Evolutionary conservation across 1,140 invertebrate species (phyloP).

Genomic region (Octopus sinensis): DNA sequence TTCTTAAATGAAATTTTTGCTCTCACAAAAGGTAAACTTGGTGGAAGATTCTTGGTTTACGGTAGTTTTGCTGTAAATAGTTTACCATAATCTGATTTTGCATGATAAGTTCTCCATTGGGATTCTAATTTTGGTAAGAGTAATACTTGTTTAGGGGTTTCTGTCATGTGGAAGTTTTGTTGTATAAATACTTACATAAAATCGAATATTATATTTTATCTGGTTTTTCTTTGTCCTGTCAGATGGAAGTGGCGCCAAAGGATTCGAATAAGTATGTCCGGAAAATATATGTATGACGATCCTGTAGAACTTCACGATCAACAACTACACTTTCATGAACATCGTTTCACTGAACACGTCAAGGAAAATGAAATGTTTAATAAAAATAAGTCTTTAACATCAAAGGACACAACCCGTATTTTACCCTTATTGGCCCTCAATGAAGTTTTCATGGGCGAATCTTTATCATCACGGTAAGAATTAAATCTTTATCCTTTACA

Average conservation of each 20-base stretch:
- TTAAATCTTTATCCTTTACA: too few species aligned
- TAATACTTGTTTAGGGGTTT: too few species aligned
- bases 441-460: slow-evolving; percentile 95
- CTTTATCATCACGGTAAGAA: slow-evolving; percentile 73
- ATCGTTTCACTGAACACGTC: slow-evolving; percentile 61
- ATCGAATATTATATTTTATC: too few species aligned
- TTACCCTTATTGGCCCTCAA: slow-evolving; percentile 78
- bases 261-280: slow-evolving; percentile 80
- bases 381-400: slow-evolving; percentile 22
- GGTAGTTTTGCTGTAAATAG: too few species aligned
- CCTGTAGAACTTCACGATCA: slow-evolving; percentile 71
- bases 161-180: too few species aligned
- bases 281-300: slow-evolving; percentile 63
- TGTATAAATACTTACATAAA: too few species aligned
- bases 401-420: slow-evolving; percentile 39
- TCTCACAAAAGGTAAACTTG: too few species aligned
- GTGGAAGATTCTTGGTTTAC: too few species aligned
- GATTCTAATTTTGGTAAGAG: too few species aligned
- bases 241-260: slow-evolving; percentile 80
- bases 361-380: slow-evolving; percentile 54
- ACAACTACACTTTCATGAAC: slow-evolving; percentile 61
- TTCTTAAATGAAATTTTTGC: too few species aligned
- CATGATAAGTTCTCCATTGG: too few species aligned
- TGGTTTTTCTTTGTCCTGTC: background rate
- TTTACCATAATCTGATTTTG: too few species aligned